Conservation (phyloP, 2,113 vertebrate genomes). For the Galbula dea region DNA sequence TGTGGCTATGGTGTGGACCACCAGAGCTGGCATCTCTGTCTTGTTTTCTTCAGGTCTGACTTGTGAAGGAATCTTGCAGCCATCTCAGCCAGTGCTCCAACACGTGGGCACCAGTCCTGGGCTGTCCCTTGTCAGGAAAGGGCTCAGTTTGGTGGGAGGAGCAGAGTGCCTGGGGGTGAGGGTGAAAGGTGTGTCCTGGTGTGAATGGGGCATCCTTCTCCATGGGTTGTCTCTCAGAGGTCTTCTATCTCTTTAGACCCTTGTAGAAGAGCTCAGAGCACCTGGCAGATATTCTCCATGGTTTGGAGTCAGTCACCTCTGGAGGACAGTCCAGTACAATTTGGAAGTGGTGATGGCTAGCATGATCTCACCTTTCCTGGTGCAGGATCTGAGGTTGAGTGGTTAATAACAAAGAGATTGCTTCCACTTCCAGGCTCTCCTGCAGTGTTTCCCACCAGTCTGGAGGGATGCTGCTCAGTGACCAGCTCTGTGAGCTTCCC, state of each 20-base stretch:
- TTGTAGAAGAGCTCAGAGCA: background rate
- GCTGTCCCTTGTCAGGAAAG: background rate
- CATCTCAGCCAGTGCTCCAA: background rate
- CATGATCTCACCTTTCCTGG: background rate
- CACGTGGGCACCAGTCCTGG: background rate
- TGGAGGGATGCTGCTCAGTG: background rate
- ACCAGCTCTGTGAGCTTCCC: background rate
- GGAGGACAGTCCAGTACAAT: background rate
- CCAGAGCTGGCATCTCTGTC: background rate
- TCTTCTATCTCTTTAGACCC: background rate
- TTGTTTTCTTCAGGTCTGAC: background rate
- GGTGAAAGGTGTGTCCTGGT: background rate
- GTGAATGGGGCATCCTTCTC: background rate
- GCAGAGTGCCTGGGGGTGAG: background rate
- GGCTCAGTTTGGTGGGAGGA: background rate
- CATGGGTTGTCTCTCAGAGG: background rate
- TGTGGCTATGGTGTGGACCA: background rate
- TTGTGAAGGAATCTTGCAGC: background rate
- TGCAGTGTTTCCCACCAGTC: background rate
- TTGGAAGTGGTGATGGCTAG: background rate
- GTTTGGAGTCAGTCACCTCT: background rate
- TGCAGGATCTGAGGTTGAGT: background rate
- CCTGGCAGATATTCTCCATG: background rate
- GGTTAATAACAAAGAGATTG: background rate
- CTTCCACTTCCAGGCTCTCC: background rate